Evolutionary conservation across 1,140 invertebrate genomes (phyloP), one percentile per base, ranked within the genome.

Genomic region (Galendromus occidentalis): DNA sequence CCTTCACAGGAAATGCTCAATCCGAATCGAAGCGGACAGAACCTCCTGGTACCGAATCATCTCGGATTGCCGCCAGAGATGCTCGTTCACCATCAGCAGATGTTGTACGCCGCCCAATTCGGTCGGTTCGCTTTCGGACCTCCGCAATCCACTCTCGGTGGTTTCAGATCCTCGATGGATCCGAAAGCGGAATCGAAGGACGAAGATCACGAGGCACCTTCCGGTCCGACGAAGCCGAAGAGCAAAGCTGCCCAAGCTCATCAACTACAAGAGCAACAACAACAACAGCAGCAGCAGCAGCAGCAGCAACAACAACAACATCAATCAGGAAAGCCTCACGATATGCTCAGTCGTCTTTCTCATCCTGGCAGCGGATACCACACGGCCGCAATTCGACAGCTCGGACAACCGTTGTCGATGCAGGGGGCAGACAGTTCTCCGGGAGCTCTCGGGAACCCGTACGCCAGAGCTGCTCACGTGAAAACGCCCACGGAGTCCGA

Each of bases 231-330:
- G 14, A 47, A 42, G 30, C 20, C 39, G 45, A 30, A 44, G 25
- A 42, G 28, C 29, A 68, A 68, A 22, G 65, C 33, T 20, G 30
- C 29, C 22, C 64, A 65, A 29, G 29, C 25, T 33, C 29, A 66
- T 20, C 30, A 42, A 30, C n/a, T n/a, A n/a, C n/a, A n/a, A n/a
- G n/a, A n/a, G 20, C 65, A 44, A 20, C 66, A 44, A n/a, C 65
- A 55, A 20, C 44, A 28, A 28, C 20, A 42, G 0, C 68, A 69
- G 64, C 68, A 69, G 30, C 67, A 72, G n/a, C 68, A 68, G 64
- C 51, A 67, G 45, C 44, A 70, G 29, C 68, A 69, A 25, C 67
- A 67, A 45, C 70, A 69, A 65, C 70, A 68, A 66, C 67, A 69
- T 67, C 70, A 42, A 29, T 66, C 7, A 9, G 66, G 65, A 22